Percentiles rank a stretch among this genome's conserved stretches.
These are phyloP conservation scores for Atrichornis clamosus DNA, from an alignment of 2,113 vertebrate species.

Conservation along the genomic window DNA sequence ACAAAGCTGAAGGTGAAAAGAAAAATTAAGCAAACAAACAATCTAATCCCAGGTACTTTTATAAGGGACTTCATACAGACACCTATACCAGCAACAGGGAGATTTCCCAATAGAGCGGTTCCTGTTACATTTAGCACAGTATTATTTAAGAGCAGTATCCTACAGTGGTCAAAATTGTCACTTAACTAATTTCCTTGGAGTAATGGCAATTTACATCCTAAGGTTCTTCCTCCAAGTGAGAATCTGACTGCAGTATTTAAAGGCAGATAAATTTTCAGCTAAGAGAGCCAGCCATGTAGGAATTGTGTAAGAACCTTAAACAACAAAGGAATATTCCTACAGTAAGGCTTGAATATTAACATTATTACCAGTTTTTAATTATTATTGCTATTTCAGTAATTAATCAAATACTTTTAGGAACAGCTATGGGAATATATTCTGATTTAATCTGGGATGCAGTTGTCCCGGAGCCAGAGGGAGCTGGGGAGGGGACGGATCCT, in stretches of 20 bases:
- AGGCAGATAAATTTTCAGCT: background rate
- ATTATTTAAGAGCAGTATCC: background rate
- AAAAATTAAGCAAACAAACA: background rate
- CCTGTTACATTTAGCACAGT: background rate
- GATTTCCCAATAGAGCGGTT: background rate
- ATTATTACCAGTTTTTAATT: background rate
- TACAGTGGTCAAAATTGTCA: background rate
- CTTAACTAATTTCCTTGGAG: background rate
- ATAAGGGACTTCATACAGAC: background rate
- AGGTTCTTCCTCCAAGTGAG: background rate
- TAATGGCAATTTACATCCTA: background rate
- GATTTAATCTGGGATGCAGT: background rate
- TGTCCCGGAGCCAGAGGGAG: background rate
- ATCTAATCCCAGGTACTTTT: background rate
- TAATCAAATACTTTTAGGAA: background rate
- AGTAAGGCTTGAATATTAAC: background rate
- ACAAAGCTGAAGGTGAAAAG: background rate
- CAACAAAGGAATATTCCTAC: background rate
- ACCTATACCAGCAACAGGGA: background rate
- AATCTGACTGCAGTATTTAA: background rate
- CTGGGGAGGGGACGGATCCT: background rate
- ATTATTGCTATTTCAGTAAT: background rate
- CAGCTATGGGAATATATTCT: background rate
- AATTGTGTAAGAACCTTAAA: background rate
- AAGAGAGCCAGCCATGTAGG: background rate